Percentiles rank a stretch among this genome's conserved stretches.
phyloP scores from a whole-genome alignment of 2,797 vertebrate species.

The Aulostomus chinensis region DNA sequence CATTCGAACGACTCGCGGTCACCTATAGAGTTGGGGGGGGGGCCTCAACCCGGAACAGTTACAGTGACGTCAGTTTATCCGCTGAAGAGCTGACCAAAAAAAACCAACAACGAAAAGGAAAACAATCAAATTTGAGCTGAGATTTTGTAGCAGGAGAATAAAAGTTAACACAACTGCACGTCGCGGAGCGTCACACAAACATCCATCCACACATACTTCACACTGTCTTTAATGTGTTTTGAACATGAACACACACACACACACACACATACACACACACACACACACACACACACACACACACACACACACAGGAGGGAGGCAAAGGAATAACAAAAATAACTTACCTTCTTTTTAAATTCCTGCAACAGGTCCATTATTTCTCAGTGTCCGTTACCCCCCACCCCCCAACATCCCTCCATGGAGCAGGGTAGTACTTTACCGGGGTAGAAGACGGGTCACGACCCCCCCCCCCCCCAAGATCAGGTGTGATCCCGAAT shows the following conservation, averaged over 20 bases:
- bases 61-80: no score
- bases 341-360: conserved; percentile 57
- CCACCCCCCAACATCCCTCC: conserved; percentile 9
- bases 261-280: no score
- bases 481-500: conserved; percentile 53
- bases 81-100: no score
- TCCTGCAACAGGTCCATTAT: conserved; percentile 42
- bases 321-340: conserved; percentile 16
- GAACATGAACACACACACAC: no score
- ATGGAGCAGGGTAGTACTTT: conserved; percentile 87
- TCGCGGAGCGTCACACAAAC: conserved; percentile 15
- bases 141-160: no score
- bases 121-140: no score
- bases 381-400: conserved; percentile 33
- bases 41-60: conserved; percentile 48
- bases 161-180: conserved; percentile 32
- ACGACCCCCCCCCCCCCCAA: conserved; percentile 85
- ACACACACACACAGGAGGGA: no score
- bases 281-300: no score
- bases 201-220: conserved; percentile 44
- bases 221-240: conserved; percentile 51
- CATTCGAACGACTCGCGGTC: conserved; percentile 68
- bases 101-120: no score
- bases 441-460: conserved; percentile 88
- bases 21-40: conserved; percentile 75